Base-by-base conservation (phyloP, 2,888 invertebrate genomes). In the Gortyna flavago region DNA sequence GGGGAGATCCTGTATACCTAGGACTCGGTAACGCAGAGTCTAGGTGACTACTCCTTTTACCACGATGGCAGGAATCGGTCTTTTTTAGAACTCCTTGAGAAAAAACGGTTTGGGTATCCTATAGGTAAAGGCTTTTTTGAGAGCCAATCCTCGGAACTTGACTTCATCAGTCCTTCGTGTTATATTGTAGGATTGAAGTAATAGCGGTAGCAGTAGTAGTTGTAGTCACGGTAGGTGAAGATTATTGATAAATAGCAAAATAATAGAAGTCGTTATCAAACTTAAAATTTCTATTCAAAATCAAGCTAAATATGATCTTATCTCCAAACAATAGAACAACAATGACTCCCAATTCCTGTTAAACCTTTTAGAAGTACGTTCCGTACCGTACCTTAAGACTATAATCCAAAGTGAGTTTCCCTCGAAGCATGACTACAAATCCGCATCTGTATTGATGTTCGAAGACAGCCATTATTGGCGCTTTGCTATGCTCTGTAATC, bases 381-480 rank as follows among this genome's bases (percentile, higher is more conserved):
- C 41, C 32, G 69, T 75, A 21, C 64, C 59, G 83, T 83, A 84
- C 79, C 84, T 85, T 84, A 86, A 86, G 75, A 83, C 80, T 83
- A 72, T 84, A 84, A 85, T 84, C 87, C 81, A 75, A 79, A 75
- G 77, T 81, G 74, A 81, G 77, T 84, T 77, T 79, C 70, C 25
- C 71, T 72, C 72, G 84, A 70, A 86, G 77, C 79, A 79, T 73
- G 69, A 79, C 75, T 80, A 77, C 78, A 84, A 87, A 85, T 84
- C 80, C 80, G 70, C 73, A 83, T 81, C 80, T 79, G 85, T 81
- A 87, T 81, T 86, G 86, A 86, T 81, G 88, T 76, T 75, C 81
- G 81, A 88, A 86, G 88, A 87, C 85, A 86, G 74, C 86, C 88
- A 89, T 88, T 86, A 89, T 81, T 83, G 80, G 80, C 76, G 85